A percentile compares a stretch with the other conserved stretches of the same genome.
These are phyloP conservation scores for Parazoanthus swiftii DNA, from an alignment of 92 coral and sea anemone genomes.

Conservation along the genomic window DNA sequence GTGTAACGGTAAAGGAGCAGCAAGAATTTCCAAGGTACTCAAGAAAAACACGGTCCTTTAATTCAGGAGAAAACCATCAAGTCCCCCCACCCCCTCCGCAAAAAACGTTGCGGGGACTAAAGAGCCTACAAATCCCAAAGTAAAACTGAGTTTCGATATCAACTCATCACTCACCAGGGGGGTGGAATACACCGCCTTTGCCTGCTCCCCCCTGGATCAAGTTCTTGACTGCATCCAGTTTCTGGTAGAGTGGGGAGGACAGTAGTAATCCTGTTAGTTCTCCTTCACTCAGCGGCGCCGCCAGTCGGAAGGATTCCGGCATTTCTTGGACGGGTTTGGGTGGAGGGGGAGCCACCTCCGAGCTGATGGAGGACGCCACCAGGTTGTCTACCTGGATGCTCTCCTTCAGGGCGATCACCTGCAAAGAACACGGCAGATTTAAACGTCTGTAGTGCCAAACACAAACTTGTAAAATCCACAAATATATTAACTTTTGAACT, in stretches of 20 bases:
- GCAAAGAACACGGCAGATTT: no score
- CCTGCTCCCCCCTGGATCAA: constrained; percentile 84
- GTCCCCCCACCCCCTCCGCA: no score
- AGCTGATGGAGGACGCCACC: constrained; percentile 79
- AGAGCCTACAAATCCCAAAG: neutral
- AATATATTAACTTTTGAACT: neutral
- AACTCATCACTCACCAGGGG: constrained; percentile 57
- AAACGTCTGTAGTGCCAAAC: no score
- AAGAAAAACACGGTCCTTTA: no score
- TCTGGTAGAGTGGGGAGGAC: constrained; percentile 97
- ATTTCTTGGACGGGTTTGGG: constrained; percentile 52
- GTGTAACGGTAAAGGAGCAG: no score
- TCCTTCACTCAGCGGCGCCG: constrained; percentile 96
- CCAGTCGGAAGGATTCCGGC: constrained; percentile 94
- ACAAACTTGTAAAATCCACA: neutral
- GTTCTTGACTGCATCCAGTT: constrained; percentile 84
- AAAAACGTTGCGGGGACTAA: neutral
- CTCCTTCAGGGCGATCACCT: constrained; percentile 87
- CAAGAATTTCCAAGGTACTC: no score
- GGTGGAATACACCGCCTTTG: constrained; percentile 58
- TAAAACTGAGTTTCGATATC: no score
- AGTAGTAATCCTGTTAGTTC: constrained; percentile 85
- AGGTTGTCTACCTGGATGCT: constrained; percentile 97
- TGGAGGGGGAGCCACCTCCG: constrained; percentile 77
- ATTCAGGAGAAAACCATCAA: no score